These are phyloP conservation scores for Bacillus rossius DNA, from an alignment of 1,140 invertebrate genomes.

Conservation along the genomic window DNA sequence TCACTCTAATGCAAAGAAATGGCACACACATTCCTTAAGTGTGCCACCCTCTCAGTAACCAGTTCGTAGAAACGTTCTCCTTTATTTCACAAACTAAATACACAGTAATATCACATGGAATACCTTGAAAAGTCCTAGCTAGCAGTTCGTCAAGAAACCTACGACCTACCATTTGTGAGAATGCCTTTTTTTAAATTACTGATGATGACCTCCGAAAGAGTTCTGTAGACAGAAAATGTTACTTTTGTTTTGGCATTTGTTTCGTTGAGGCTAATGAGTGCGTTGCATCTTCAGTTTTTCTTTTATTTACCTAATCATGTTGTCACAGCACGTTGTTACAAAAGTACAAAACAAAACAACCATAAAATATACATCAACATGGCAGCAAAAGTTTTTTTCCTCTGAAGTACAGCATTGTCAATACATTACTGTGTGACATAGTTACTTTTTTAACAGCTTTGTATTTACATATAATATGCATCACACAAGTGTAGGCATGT, in stretches of 20 bases:
- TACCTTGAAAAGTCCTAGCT: conserved; percentile 10
- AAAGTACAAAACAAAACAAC: conserved; percentile 21
- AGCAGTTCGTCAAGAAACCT: conserved; percentile 2
- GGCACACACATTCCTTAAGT: conserved; percentile 1
- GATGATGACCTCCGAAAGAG: background rate
- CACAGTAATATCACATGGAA: conserved; percentile 7
- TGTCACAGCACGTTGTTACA: conserved; percentile 21
- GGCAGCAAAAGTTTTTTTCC: background rate
- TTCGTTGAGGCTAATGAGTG: conserved; percentile 14
- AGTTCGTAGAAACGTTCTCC: background rate
- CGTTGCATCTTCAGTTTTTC: background rate
- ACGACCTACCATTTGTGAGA: background rate
- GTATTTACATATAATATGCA: no score
- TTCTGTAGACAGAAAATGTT: background rate
- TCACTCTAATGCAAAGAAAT: background rate
- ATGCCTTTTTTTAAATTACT: background rate
- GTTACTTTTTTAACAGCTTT: no score
- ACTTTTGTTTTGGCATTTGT: conserved; percentile 3
- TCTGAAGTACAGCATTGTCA: no score
- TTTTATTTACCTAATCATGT: conserved; percentile 4
- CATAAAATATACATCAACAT: conserved; percentile 20
- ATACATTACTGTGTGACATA: no score
- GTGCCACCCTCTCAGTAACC: background rate
- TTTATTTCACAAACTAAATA: background rate
- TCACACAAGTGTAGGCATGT: no score